phyloP scores from a whole-genome alignment of 2,113 vertebrate genomes.

The Peucedramus taeniatus region DNA sequence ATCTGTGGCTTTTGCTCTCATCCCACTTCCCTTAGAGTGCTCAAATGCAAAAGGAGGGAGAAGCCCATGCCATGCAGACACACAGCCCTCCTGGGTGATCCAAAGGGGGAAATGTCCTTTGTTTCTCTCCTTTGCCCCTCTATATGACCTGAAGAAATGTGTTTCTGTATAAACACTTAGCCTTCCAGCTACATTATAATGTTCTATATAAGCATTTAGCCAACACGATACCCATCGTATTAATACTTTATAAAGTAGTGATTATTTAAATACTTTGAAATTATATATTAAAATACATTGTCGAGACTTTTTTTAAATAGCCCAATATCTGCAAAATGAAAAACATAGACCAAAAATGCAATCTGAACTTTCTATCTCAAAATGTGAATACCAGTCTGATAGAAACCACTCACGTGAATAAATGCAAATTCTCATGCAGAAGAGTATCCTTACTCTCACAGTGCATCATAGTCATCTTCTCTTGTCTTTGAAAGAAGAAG shows the following conservation, averaged over 20 bases:
- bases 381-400: background rate
- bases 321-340: background rate
- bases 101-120: background rate
- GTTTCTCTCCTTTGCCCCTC: background rate
- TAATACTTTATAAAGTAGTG: background rate
- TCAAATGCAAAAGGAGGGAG: background rate
- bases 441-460: background rate
- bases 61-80: background rate
- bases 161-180: background rate
- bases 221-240: background rate
- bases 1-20: background rate
- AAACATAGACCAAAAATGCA: background rate
- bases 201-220: background rate
- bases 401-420: background rate
- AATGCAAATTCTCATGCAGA: background rate
- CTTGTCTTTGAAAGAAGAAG: background rate
- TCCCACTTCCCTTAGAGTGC: background rate
- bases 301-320: background rate
- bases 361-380: background rate
- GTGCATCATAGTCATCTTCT: background rate
- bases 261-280: background rate
- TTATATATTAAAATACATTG: background rate
- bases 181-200: background rate
- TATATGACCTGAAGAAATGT: background rate
- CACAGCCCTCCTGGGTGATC: background rate